A percentile compares a stretch with the other conserved stretches of the same genome.
Conservation (phyloP, 2,113 vertebrate genomes). For the Entelurus aequoreus region DNA sequence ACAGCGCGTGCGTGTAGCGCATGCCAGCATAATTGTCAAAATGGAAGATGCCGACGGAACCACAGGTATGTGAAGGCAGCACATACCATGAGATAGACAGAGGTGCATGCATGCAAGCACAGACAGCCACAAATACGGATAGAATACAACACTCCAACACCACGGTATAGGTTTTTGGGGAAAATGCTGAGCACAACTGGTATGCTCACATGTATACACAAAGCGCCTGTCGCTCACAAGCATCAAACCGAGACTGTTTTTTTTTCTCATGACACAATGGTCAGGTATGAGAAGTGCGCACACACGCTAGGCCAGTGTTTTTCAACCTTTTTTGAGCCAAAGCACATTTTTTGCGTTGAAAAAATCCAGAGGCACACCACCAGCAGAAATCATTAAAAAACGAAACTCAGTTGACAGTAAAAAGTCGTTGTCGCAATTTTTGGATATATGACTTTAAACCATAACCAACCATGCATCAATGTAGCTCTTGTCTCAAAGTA, state of each 20-base stretch:
- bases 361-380: no score
- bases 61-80: constrained; percentile 21
- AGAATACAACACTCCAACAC: constrained; percentile 24
- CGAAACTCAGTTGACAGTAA: no score
- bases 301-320: not conserved
- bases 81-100: not conserved
- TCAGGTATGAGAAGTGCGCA: constrained; percentile 9
- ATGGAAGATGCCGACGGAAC: constrained; percentile 13
- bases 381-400: no score
- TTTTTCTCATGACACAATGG: constrained; percentile 30
- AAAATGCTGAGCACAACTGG: constrained; percentile 41
- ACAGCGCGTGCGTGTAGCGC: not conserved
- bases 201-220: constrained; percentile 36
- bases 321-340: no score
- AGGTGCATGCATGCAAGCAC: constrained; percentile 1
- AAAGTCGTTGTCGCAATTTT: no score
- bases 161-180: constrained; percentile 23
- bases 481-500: no score
- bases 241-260: constrained; percentile 11
- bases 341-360: no score
- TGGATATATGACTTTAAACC: no score
- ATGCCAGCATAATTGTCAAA: constrained; percentile 33
- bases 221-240: constrained; percentile 30
- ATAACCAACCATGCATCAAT: no score
- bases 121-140: constrained; percentile 7